These are phyloP conservation scores for Neoaliturus tenellus DNA, from an alignment of 2,888 invertebrate species.

Conservation along the genomic window DNA sequence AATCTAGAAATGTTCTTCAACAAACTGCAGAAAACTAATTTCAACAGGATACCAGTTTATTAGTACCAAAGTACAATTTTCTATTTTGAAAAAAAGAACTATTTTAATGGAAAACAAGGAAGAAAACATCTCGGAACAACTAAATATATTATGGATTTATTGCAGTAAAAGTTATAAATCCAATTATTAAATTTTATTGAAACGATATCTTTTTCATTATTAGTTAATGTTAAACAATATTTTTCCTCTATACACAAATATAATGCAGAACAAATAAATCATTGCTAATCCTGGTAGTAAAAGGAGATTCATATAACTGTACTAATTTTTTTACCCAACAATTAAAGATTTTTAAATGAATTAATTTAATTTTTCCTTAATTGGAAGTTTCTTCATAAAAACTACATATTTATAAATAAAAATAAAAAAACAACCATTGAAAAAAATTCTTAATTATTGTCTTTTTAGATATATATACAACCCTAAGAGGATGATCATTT, in stretches of 20 bases:
- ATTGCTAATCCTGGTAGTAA: not conserved
- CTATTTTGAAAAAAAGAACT: too few species aligned
- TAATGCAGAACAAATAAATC: not conserved
- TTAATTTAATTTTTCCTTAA: not conserved
- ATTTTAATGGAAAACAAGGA: too few species aligned
- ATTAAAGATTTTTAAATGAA: not conserved
- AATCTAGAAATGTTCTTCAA: too few species aligned
- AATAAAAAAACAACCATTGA: not conserved
- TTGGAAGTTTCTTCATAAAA: not conserved
- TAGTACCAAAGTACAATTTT: too few species aligned
- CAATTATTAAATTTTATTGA: not conserved
- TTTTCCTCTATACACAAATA: not conserved
- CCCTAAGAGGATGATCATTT: not conserved
- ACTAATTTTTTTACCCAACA: not conserved
- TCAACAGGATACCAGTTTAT: too few species aligned
- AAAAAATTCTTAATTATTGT: not conserved
- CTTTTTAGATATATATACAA: not conserved
- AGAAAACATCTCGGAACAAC: not conserved
- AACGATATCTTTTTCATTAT: not conserved
- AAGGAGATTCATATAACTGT: not conserved
- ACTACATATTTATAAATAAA: not conserved
- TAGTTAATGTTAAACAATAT: not conserved
- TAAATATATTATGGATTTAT: slow-evolving; percentile 4
- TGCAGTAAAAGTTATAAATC: not conserved
- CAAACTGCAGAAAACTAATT: too few species aligned